Percentiles rank a stretch among this genome's conserved stretches.
Conservation (phyloP, 2,888 invertebrate genomes). For the Pocota personata region DNA sequence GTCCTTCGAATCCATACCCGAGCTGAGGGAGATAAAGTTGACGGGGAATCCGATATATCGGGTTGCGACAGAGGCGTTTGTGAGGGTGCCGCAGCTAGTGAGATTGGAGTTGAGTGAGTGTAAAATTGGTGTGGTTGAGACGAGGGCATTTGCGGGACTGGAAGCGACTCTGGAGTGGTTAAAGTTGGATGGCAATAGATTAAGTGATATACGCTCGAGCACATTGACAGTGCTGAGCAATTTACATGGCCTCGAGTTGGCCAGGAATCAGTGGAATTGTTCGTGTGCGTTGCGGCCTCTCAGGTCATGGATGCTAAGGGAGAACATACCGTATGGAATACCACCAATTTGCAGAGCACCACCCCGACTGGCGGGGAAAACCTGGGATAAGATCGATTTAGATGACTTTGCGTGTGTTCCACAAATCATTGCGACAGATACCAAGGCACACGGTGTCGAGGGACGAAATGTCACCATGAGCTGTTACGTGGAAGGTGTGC, state of each 20-base stretch:
- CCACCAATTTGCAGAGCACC: conserved; percentile 89
- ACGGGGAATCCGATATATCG: conserved; percentile 89
- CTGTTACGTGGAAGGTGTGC: conserved; percentile 88
- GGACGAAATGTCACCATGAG: conserved; percentile 89
- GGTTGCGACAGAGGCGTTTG: conserved; percentile 88
- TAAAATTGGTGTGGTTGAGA: conserved; percentile 87
- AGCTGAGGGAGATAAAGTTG: conserved; percentile 89
- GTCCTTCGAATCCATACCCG: conserved; percentile 88
- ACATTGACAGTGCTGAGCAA: conserved; percentile 87
- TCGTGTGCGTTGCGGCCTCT: conserved; percentile 89
- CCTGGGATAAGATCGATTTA: conserved; percentile 90
- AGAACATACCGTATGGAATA: conserved; percentile 89
- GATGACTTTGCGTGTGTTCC: conserved; percentile 93
- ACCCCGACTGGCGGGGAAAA: conserved; percentile 85
- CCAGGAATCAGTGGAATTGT: conserved; percentile 93
- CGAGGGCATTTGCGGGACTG: conserved; percentile 88
- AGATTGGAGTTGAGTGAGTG: conserved; percentile 90
- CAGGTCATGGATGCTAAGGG: conserved; percentile 90
- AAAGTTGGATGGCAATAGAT: conserved; percentile 89
- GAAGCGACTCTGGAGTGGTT: conserved; percentile 90
- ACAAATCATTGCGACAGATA: conserved; percentile 86
- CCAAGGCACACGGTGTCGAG: conserved; percentile 87
- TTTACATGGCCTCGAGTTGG: conserved; percentile 89
- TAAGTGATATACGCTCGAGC: conserved; percentile 87
- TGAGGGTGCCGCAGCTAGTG: conserved; percentile 87